Base-by-base conservation (phyloP, 2,113 vertebrate genomes). In the Ailuropoda melanoleuca region DNA sequence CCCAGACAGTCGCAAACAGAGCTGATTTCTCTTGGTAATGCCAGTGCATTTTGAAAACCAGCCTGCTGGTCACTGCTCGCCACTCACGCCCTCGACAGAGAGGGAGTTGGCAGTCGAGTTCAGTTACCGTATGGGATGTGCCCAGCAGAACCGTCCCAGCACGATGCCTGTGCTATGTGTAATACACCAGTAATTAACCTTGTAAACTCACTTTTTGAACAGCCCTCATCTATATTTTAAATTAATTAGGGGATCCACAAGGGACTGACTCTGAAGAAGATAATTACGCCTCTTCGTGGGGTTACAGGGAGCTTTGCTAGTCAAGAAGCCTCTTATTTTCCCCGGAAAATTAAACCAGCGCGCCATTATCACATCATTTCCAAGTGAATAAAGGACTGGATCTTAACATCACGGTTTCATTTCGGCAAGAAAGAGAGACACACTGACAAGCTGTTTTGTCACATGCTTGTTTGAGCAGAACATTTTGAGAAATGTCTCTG, bases 391-490 rank as follows among this genome's bases (percentile, higher is more conserved):
- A 66, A 90, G 75, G 92, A 39, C 87, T 60, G 90, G 46, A 19
- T 96, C 95, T 94, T 96, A 94, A 95, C 93, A 94, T 92, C 70
- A 11, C 1, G 31, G 62, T 81, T 94, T 98, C 95, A 85, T 97
- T 97, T 90, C 18, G 0, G 88, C 81, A 93, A 88, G 97, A 90
- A 94, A 46, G 94, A 39, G 94, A 95, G 97, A 66, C 90, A 96
- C 84, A 48, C 80, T 46, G 88, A 97, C 97, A 96, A 97, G 97
- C 85, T 97, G 97, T 97, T 97, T 95, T 97, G 97, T 97, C 97
- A 94, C 93, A 97, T 15, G 96, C 93, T 97, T 97, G 48, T 97
- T 96, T 95, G 93, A 98, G 97, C 95, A 95, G 95, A 98, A 98
- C 88, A 97, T 98, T 93, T 85, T 97, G 98, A 98, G 96, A 80